phyloP scores from a whole-genome alignment of 2,888 invertebrate genomes.

The Ferrisia virgata region DNA sequence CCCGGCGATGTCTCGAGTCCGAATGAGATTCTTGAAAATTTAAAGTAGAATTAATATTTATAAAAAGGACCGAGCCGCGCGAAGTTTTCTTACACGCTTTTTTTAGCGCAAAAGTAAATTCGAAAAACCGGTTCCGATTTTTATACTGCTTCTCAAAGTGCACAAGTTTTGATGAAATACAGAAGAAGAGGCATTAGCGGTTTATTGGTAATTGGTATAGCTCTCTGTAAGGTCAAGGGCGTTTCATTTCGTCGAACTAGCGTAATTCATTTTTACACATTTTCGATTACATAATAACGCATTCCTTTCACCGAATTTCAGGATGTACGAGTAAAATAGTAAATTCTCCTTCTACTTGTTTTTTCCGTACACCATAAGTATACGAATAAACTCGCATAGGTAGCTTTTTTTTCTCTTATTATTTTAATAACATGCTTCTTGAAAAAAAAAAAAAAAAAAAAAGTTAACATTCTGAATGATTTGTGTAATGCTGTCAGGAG shows the following conservation, averaged over 20 bases:
- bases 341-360: background rate
- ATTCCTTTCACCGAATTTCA: slow-evolving; percentile 29
- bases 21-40: background rate
- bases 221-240: slow-evolving; percentile 42
- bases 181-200: slow-evolving; percentile 40
- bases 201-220: slow-evolving; percentile 41
- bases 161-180: background rate
- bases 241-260: slow-evolving; percentile 28
- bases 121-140: slow-evolving; percentile 37
- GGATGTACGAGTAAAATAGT: slow-evolving; percentile 17
- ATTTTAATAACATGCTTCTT: slow-evolving; percentile 26
- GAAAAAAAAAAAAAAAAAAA: too few relatives aligned
- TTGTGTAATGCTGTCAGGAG: slow-evolving; percentile 6
- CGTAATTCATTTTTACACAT: slow-evolving; percentile 6
- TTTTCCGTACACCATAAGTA: background rate
- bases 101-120: slow-evolving; percentile 42
- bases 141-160: background rate
- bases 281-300: slow-evolving; percentile 26
- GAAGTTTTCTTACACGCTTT: background rate
- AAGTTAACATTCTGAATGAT: background rate
- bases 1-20: slow-evolving; percentile 9
- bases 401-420: background rate
- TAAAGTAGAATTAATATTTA: slow-evolving; percentile 9
- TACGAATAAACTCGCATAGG: background rate
- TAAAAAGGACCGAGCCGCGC: slow-evolving; percentile 11